These are phyloP conservation scores for Bubo scandiacus DNA, from an alignment of 2,113 vertebrate species.

Conservation along the genomic window DNA sequence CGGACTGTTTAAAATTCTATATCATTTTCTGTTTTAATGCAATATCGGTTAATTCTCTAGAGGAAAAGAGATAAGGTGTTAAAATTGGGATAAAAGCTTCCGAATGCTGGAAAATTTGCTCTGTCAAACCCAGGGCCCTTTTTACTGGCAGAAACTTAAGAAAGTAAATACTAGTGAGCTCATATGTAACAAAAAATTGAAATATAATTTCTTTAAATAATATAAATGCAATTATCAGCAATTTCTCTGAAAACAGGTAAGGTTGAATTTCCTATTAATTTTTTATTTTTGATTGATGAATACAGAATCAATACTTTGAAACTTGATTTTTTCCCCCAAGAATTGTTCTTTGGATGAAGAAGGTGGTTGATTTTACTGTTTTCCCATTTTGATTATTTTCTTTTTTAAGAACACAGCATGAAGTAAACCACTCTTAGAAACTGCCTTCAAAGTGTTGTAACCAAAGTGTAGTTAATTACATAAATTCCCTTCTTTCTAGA, in stretches of 20 bases:
- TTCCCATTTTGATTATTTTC: neutral
- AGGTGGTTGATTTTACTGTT: neutral
- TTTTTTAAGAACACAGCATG: neutral
- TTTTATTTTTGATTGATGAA: neutral
- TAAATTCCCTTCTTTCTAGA: conserved; percentile 3
- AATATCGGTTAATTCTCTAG: conserved; percentile 70
- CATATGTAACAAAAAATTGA: conserved; percentile 45
- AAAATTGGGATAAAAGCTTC: conserved; percentile 74
- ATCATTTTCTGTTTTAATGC: conserved; percentile 50
- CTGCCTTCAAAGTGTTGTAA: neutral
- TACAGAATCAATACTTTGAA: neutral
- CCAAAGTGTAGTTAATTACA: neutral
- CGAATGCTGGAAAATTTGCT: conserved; percentile 70
- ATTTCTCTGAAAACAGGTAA: conserved; percentile 31
- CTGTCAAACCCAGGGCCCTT: conserved; percentile 57
- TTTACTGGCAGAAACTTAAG: conserved; percentile 48
- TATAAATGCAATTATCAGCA: conserved; percentile 63
- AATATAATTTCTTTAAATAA: conserved; percentile 59
- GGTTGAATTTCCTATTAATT: conserved; percentile 37
- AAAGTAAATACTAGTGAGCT: conserved; percentile 65
- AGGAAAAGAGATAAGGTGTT: conserved; percentile 72
- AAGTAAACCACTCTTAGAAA: neutral
- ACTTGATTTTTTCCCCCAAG: conserved; percentile 29
- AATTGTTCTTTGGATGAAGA: neutral
- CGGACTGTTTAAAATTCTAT: conserved; percentile 49